Conservation (phyloP, 2,797 vertebrate genomes). For the Tenualosa thibaudeaui region DNA sequence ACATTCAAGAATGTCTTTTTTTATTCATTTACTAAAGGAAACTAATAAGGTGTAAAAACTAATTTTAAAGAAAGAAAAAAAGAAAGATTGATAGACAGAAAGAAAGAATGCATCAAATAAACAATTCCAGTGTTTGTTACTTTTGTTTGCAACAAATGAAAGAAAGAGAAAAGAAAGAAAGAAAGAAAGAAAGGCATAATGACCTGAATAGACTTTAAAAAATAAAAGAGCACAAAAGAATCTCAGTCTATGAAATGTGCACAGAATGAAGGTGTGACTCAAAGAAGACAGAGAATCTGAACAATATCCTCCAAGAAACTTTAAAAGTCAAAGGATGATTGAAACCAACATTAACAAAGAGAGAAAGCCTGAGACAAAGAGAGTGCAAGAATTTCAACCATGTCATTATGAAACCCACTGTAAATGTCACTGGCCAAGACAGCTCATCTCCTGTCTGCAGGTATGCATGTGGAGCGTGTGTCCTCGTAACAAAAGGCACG, state of each 20-base stretch:
- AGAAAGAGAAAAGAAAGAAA: background rate
- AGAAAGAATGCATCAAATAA: slow-evolving; percentile 37
- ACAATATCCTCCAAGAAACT: background rate
- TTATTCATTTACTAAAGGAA: no score
- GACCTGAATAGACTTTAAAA: background rate
- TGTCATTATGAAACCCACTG: slow-evolving; percentile 46
- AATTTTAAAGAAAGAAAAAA: slow-evolving; percentile 31
- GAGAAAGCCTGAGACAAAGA: background rate
- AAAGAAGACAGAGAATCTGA: slow-evolving; percentile 19
- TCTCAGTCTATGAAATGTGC: background rate
- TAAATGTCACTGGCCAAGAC: background rate
- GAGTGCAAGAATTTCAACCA: slow-evolving; percentile 45
- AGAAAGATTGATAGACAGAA: slow-evolving; percentile 42
- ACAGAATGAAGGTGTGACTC: no score
- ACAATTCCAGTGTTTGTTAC: no score
- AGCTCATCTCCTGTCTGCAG: background rate
- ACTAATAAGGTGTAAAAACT: background rate
- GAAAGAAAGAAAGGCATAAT: background rate
- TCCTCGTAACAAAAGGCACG: background rate
- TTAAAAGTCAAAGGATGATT: background rate
- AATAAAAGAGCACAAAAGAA: background rate
- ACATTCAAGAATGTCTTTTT: background rate
- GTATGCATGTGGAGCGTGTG: background rate
- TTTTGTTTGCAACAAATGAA: no score
- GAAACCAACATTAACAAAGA: background rate